phyloP scores from a whole-genome alignment of 2,797 vertebrate genomes.

The Macropodus opercularis region DNA sequence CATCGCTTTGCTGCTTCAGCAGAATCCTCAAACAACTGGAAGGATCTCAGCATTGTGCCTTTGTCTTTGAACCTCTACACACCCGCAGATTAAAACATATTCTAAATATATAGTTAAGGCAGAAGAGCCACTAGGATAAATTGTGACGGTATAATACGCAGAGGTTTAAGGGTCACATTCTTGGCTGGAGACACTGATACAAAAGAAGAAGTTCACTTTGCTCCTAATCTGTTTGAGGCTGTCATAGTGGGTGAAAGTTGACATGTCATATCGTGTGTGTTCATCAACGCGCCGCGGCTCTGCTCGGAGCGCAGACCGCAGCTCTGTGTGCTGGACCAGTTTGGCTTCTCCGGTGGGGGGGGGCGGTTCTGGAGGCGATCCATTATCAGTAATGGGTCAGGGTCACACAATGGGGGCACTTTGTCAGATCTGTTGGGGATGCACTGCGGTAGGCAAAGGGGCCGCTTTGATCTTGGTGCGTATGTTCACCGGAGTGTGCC shows the following conservation, averaged over 20 bases:
- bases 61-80: slow-evolving; percentile 31
- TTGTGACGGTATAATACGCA: slow-evolving; percentile 13
- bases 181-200: slow-evolving; percentile 20
- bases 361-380: slow-evolving; percentile 73
- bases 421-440: slow-evolving; percentile 77
- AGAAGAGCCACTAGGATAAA: slow-evolving; percentile 18
- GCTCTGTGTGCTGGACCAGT: slow-evolving; percentile 50
- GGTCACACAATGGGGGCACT: slow-evolving; percentile 80
- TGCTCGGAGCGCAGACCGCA: slow-evolving; percentile 40
- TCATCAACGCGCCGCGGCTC: slow-evolving; percentile 61
- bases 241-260: slow-evolving; percentile 63
- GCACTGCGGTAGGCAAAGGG: slow-evolving; percentile 75
- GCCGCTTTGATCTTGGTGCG: slow-evolving; percentile 78
- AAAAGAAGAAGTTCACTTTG: slow-evolving; percentile 22
- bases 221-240: slow-evolving; percentile 39
- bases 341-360: slow-evolving; percentile 40
- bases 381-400: slow-evolving; percentile 80
- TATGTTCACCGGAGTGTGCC: slow-evolving; percentile 84
- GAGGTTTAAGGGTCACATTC: slow-evolving; percentile 36
- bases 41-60: slow-evolving; percentile 23
- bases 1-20: slow-evolving; percentile 68
- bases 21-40: slow-evolving; percentile 65
- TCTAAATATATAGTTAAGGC: slow-evolving; percentile 15
- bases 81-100: slow-evolving; percentile 13
- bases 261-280: slow-evolving; percentile 70